Base-by-base conservation (phyloP, 2,797 vertebrate species). In the Gouania willdenowi region DNA sequence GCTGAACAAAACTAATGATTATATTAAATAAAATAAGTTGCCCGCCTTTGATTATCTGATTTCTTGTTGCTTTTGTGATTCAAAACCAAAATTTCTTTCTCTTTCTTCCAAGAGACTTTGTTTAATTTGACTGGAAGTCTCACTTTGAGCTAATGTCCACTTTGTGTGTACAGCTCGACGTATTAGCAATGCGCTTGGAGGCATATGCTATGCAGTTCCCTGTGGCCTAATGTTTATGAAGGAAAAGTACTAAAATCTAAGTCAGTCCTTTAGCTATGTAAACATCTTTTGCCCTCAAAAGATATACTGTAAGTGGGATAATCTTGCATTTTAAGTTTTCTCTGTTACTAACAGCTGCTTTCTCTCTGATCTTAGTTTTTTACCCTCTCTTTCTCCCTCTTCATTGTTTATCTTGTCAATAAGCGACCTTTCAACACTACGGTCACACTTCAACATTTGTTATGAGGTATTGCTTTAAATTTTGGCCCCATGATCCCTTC, bases 311-410 rank as follows among this genome's bases (percentile, higher is more conserved):
- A 21, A 39, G 15, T 11, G 11, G 61, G n/a, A n/a, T n/a, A 74
- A 72, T 71, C 26, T 30, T 43, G 27, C 72, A 66, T 84, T 81
- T 73, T 75, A 57, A 65, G 76, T 75, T 52, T 52, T 34, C 28
- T 39, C 30, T 27, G 41, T 63, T 26, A 44, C 41, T 33, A 41
- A 58, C 76, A 81, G 74, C 69, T 79, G 77, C 55, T 70, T 56
- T 68, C 20, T 35, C 33, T 65, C 42, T 59, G 9, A 20, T 20
- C 19, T 20, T 6, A 19, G 20, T 28, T 26, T n/a, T 41, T 35
- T 41, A 5, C 15, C 9, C 8, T 44, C 22, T 38, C 24, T 7
- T 19, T 5, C 26, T 13, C 56, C 53, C 48, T 24, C 36, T 41
- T 32, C 53, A 64, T 45, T 52, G 44, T 49, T 60, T 65, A 53